Base-by-base conservation (phyloP, 2,888 invertebrate genomes). In the Pemphredon lugubris region DNA sequence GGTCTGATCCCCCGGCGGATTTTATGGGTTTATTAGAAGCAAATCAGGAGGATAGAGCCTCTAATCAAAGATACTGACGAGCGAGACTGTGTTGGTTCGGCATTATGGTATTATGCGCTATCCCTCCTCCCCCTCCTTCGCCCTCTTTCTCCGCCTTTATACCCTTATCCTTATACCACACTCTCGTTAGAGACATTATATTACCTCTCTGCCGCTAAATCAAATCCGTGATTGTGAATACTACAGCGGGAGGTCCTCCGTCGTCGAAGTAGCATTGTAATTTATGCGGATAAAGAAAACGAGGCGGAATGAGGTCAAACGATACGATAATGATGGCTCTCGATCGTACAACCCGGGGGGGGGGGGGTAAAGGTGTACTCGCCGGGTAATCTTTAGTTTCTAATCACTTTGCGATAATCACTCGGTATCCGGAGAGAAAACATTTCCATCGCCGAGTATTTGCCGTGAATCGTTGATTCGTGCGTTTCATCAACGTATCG, bases 61-160 rank as follows among this genome's bases (percentile, higher is more conserved):
- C 86, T 89, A 89, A 89, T 89, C 88, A 89, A 87, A 88, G 86
- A 86, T 86, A 84, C 87, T 86, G 87, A 88, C 77, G 87, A 87
- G 77, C 75, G 68, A 72, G 75, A 77, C 79, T 82, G 82, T 83
- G 83, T 86, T 82, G 83, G 80, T 81, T 84, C 77, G 81, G 76
- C 84, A 87, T 87, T 86, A 87, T 84, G 81, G 81, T 76, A 88
- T 88, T 87, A 87, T 85, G 78, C 74, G 73, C 74, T 66, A 58
- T 63, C 72, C 44, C 67, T 44, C 58, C 58, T 58, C 69, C 32
- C 45, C 37, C 73, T 57, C 42, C 60, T 26, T 65, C 68, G 64
- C 76, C 73, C 78, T 72, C 73, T 73, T 74, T 76, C 71, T 78
- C 74, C 74, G 48, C 68, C 64, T 66, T 74, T 75, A 66, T 74